Evolutionary conservation across 2,113 vertebrate genomes (phyloP).

Genomic region (Anarrhichthys ocellatus): DNA sequence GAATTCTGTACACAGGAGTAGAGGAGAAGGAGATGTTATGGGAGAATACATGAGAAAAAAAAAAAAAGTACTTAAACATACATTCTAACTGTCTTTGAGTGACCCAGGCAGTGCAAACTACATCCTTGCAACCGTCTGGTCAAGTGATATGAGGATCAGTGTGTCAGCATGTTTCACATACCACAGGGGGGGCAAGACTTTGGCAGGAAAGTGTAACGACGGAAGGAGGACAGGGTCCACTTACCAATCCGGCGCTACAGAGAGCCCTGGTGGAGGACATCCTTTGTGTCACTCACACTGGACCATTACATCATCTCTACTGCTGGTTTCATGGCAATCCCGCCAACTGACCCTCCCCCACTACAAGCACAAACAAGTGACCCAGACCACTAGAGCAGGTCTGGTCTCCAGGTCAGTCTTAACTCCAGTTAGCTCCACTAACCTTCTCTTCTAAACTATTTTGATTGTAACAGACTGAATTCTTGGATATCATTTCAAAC

Average conservation of each 20-base stretch:
- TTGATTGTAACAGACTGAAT: neutral
- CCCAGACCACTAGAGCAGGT: neutral
- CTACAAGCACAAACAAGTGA: constrained; percentile 15
- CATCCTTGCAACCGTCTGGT: neutral
- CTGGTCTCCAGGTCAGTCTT: neutral
- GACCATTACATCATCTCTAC: constrained; percentile 66
- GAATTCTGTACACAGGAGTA: constrained; percentile 82
- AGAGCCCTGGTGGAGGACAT: constrained; percentile 43
- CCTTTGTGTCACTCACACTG: constrained; percentile 61
- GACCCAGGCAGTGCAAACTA: neutral
- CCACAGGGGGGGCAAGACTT: constrained; percentile 35
- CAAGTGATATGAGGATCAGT: constrained; percentile 31
- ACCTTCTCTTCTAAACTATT: neutral
- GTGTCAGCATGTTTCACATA: constrained; percentile 41
- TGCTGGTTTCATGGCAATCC: constrained; percentile 28
- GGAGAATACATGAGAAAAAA: neutral
- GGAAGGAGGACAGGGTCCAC: constrained; percentile 52
- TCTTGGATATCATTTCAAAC: neutral
- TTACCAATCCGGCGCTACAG: constrained; percentile 40
- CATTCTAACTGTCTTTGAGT: neutral
- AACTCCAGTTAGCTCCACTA: neutral
- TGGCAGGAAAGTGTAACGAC: constrained; percentile 31
- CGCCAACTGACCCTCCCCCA: constrained; percentile 31
- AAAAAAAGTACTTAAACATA: neutral
- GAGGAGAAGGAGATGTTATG: neutral